Evolutionary conservation across 2,888 invertebrate species (phyloP).

Genomic region (Macropis europaea): DNA sequence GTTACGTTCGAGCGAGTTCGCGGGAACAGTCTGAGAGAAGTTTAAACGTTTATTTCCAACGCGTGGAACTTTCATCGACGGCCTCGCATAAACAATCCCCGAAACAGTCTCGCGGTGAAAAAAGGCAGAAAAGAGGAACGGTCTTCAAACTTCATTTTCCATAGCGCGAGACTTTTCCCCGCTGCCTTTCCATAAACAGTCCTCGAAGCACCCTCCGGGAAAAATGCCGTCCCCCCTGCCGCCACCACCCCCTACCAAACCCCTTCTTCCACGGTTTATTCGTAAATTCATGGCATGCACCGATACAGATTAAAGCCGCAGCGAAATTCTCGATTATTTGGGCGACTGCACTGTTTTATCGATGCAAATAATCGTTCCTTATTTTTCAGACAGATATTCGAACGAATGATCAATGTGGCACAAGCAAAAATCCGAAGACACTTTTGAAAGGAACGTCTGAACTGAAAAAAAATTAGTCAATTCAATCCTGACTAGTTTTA

Average conservation of each 20-base stretch:
- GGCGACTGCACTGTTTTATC: too few relatives aligned
- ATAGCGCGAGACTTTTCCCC: conserved; percentile 38
- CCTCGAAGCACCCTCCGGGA: conserved; percentile 18
- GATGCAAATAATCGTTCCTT: too few relatives aligned
- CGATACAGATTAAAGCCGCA: conserved; percentile 8
- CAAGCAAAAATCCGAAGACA: too few relatives aligned
- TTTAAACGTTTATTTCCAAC: conserved; percentile 30
- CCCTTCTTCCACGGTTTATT: background rate
- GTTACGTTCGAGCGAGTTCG: background rate
- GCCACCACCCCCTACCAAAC: too few relatives aligned
- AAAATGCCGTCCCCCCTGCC: background rate
- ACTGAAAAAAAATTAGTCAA: too few relatives aligned
- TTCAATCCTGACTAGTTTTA: too few relatives aligned
- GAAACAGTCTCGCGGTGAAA: conserved; percentile 21
- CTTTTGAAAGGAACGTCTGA: too few relatives aligned
- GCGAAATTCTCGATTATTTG: too few relatives aligned
- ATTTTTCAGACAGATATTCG: too few relatives aligned
- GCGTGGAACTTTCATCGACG: conserved; percentile 31
- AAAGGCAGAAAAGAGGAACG: background rate
- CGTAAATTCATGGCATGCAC: conserved; percentile 1
- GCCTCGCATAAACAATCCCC: conserved; percentile 42
- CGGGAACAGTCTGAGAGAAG: conserved; percentile 15
- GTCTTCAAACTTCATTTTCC: conserved; percentile 49
- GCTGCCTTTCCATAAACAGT: conserved; percentile 24
- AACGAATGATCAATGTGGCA: too few relatives aligned